phyloP scores from a whole-genome alignment of 2,888 invertebrate species.

The Clusia tigrina region DNA sequence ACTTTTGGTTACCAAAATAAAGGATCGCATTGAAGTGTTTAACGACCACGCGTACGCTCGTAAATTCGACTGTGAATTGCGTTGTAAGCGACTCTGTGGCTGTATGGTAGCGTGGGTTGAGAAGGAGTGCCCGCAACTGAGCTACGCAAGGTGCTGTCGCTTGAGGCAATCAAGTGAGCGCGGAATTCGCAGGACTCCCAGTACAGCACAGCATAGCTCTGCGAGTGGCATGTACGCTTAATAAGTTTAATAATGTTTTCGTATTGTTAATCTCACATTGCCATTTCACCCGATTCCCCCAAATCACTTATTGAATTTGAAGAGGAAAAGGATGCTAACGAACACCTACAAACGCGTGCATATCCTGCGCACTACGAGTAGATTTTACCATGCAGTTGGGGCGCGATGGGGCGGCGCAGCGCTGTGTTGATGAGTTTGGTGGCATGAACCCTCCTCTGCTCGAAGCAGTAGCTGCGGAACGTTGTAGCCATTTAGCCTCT shows the following conservation, averaged over 20 bases:
- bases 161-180: too few species aligned
- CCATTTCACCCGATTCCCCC: too few species aligned
- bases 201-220: too few species aligned
- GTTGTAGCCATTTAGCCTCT: not conserved
- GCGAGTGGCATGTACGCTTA: not conserved
- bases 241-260: conserved; percentile 1
- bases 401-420: not conserved
- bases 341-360: not conserved
- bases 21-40: conserved; percentile 9
- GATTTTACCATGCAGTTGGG: too few species aligned
- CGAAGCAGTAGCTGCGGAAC: too few species aligned
- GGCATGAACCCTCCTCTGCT: conserved; percentile 17
- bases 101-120: not conserved
- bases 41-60: conserved; percentile 13
- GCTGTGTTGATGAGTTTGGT: not conserved
- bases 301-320: not conserved
- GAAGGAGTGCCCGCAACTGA: not conserved
- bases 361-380: too few species aligned
- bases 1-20: conserved; percentile 25
- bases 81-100: not conserved
- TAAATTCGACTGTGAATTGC: conserved; percentile 14
- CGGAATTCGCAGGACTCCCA: too few species aligned
- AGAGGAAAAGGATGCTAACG: not conserved
- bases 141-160: not conserved
- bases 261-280: not conserved